A percentile compares a stretch with the other conserved stretches of the same genome.
phyloP scores from a whole-genome alignment of 2,797 vertebrate species.

The Chloroceryle amazona region DNA sequence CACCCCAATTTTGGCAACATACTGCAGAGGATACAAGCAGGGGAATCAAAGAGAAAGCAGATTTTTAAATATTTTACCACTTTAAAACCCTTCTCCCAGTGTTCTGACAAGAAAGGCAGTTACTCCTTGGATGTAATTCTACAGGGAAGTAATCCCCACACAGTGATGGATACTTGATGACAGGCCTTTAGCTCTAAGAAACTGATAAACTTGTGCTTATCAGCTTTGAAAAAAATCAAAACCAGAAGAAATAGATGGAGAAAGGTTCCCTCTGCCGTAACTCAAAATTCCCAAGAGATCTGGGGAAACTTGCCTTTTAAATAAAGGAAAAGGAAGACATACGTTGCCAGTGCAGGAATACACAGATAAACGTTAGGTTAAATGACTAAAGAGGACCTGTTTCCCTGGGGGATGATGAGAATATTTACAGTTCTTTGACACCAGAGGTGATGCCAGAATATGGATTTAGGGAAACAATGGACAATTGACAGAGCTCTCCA shows the following conservation, averaged over 20 bases:
- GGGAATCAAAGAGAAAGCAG: neutral
- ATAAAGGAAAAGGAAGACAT: neutral
- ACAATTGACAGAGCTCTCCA: constrained; percentile 57
- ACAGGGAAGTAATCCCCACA: neutral
- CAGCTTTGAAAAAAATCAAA: neutral
- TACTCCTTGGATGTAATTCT: neutral
- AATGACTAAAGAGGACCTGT: constrained; percentile 40
- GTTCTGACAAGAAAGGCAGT: neutral
- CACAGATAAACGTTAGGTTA: constrained; percentile 35
- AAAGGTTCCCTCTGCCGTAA: neutral
- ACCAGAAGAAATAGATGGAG: neutral
- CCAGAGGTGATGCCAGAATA: constrained; percentile 57
- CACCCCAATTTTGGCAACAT: neutral
- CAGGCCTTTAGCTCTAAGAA: neutral
- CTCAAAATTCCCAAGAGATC: neutral
- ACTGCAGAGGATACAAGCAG: neutral
- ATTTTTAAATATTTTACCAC: neutral
- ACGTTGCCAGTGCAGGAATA: neutral
- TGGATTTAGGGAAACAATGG: constrained; percentile 71
- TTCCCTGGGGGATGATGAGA: constrained; percentile 29
- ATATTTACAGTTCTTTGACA: constrained; percentile 52
- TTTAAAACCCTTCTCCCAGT: neutral
- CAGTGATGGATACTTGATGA: neutral
- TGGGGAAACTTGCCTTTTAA: neutral
- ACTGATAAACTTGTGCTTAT: neutral